These are phyloP conservation scores for Eriocheir sinensis DNA, from an alignment of 1,140 invertebrate genomes.

Conservation along the genomic window DNA sequence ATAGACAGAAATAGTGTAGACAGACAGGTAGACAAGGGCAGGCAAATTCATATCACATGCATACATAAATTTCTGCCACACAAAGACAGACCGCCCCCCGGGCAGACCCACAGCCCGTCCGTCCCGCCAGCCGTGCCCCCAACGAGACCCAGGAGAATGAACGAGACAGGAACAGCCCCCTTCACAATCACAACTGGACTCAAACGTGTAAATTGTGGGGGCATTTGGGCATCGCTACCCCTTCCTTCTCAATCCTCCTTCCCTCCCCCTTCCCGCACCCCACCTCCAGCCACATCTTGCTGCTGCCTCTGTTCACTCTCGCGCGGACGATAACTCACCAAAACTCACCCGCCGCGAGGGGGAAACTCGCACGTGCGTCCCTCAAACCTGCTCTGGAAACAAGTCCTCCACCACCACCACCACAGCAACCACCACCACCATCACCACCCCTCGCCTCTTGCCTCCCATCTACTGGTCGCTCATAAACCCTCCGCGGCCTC, in stretches of 20 bases:
- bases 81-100: too few relatives aligned
- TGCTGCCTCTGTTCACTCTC: background rate
- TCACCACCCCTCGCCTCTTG: background rate
- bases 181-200: background rate
- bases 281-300: background rate
- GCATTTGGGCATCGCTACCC: background rate
- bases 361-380: slow-evolving; percentile 28
- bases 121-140: background rate
- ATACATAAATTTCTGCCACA: too few relatives aligned
- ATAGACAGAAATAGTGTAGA: too few relatives aligned
- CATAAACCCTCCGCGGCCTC: background rate
- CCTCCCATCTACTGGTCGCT: background rate
- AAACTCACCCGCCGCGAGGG: slow-evolving; percentile 7
- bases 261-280: too few relatives aligned
- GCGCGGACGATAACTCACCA: slow-evolving; percentile 12
- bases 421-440: background rate
- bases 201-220: slow-evolving; percentile 15
- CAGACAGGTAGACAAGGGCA: too few relatives aligned
- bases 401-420: background rate
- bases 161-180: background rate
- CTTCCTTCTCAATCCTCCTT: too few relatives aligned
- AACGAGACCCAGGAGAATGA: background rate
- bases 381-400: slow-evolving; percentile 46
- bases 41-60: too few relatives aligned
- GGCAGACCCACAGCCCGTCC: background rate